Conservation (phyloP, 2,888 invertebrate species). For the Dexiosoma caninum region DNA sequence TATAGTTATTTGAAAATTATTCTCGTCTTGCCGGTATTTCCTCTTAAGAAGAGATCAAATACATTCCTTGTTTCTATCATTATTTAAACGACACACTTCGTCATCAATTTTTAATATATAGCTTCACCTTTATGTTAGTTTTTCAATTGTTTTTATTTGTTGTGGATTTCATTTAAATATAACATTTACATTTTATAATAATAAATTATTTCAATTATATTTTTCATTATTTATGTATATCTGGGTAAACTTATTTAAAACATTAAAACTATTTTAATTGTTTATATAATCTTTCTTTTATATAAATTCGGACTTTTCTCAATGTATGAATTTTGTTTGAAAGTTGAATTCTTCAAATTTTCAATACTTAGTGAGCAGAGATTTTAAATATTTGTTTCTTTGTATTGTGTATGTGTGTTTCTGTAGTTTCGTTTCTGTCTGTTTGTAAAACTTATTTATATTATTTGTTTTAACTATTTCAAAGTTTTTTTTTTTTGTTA, state of each 20-base stretch:
- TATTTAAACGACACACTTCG: conserved; percentile 18
- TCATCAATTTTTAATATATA: conserved; percentile 24
- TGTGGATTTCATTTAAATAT: conserved; percentile 54
- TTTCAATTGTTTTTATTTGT: conserved; percentile 41
- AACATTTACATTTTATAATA: conserved; percentile 61
- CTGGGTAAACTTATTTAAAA: conserved; percentile 52
- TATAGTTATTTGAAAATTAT: conserved; percentile 58
- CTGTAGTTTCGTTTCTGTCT: neutral
- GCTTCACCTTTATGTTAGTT: conserved; percentile 24
- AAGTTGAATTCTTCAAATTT: conserved; percentile 52
- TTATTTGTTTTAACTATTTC: neutral
- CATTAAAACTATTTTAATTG: conserved; percentile 53
- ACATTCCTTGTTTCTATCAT: conserved; percentile 28
- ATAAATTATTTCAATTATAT: conserved; percentile 56
- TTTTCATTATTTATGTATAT: conserved; percentile 38
- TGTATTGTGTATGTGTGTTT: neutral
- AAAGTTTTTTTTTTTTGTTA: conserved; percentile 16
- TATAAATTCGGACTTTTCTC: conserved; percentile 74
- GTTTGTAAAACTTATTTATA: conserved; percentile 5
- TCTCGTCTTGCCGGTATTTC: conserved; percentile 35
- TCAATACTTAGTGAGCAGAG: conserved; percentile 65
- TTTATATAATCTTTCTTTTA: conserved; percentile 54
- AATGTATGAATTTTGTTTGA: conserved; percentile 62
- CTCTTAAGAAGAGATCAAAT: conserved; percentile 18
- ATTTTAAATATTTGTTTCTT: neutral